Percentiles rank a stretch among this genome's conserved stretches.
phyloP scores from a whole-genome alignment of 2,888 invertebrate genomes.

The Archips xylosteana region DNA sequence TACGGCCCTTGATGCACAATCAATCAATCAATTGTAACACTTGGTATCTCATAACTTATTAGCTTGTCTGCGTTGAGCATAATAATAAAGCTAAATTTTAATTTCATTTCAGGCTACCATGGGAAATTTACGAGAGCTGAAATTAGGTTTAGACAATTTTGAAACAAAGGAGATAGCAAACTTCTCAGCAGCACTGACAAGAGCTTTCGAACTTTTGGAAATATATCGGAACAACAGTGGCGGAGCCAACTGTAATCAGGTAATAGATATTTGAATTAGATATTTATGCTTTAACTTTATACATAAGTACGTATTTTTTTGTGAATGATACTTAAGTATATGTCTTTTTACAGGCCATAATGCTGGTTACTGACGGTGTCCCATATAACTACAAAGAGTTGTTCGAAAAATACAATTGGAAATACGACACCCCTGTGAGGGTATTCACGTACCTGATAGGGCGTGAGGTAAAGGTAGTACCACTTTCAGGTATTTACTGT shows the following conservation, averaged over 20 bases:
- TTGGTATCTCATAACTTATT: too few relatives aligned
- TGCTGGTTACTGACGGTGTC: constrained; percentile 99
- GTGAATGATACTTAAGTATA: background rate
- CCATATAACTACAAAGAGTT: constrained; percentile 97
- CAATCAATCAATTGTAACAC: too few relatives aligned
- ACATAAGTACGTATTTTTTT: background rate
- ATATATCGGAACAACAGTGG: constrained; percentile 86
- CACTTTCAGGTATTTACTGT: constrained; percentile 83
- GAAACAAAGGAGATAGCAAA: constrained; percentile 96
- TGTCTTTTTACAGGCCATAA: constrained; percentile 91
- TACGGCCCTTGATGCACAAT: too few relatives aligned
- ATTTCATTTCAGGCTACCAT: constrained; percentile 89
- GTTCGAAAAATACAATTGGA: constrained; percentile 96
- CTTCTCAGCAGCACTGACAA: constrained; percentile 94
- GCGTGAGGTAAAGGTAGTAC: constrained; percentile 90
- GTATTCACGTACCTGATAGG: constrained; percentile 99
- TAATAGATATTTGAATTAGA: constrained; percentile 46
- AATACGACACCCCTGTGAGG: constrained; percentile 92
- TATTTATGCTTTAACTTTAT: background rate
- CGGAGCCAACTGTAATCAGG: constrained; percentile 88
- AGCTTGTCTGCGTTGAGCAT: too few relatives aligned
- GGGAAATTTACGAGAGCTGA: constrained; percentile 93
- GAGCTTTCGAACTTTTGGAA: constrained; percentile 95
- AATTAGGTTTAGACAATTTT: constrained; percentile 91
- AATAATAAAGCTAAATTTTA: background rate